Conservation (phyloP, 2,888 invertebrate species). For the Lochmaea capreae region DNA sequence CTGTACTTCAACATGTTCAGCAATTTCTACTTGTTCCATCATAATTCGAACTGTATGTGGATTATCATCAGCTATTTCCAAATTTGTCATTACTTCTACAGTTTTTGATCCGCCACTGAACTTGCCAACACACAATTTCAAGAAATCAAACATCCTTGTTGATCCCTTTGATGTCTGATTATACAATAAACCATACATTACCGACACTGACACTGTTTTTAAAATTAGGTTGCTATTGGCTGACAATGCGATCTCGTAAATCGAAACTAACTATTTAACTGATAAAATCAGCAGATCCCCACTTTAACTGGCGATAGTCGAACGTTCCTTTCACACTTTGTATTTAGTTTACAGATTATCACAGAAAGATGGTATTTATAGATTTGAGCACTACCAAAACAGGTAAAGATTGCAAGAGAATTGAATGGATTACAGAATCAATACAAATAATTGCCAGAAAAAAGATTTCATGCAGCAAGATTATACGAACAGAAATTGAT, state of each 20-base stretch:
- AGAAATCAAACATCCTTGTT: conserved; percentile 7
- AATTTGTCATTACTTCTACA: not conserved
- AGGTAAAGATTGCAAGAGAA: not conserved
- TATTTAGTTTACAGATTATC: conserved; percentile 7
- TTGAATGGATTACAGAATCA: not conserved
- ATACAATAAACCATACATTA: conserved; percentile 27
- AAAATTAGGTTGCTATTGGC: conserved; percentile 48
- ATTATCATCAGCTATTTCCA: not conserved
- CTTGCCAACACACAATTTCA: not conserved
- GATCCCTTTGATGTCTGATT: conserved; percentile 13
- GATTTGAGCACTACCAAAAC: not conserved
- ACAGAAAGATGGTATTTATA: not conserved
- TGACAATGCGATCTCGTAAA: conserved; percentile 49
- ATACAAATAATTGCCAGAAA: not conserved
- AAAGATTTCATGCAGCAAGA: too few relatives aligned
- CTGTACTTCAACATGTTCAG: too few relatives aligned
- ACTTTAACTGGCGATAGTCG: conserved; percentile 30
- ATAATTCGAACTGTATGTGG: too few relatives aligned
- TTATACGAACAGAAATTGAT: too few relatives aligned
- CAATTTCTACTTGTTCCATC: too few relatives aligned
- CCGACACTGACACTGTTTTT: conserved; percentile 32
- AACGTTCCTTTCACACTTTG: conserved; percentile 24
- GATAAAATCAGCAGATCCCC: conserved; percentile 54
- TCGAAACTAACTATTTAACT: conserved; percentile 49
- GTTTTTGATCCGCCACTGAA: not conserved